These are phyloP conservation scores for Lycophotia porphyrea DNA, from an alignment of 2,888 invertebrate species.

Conservation along the genomic window DNA sequence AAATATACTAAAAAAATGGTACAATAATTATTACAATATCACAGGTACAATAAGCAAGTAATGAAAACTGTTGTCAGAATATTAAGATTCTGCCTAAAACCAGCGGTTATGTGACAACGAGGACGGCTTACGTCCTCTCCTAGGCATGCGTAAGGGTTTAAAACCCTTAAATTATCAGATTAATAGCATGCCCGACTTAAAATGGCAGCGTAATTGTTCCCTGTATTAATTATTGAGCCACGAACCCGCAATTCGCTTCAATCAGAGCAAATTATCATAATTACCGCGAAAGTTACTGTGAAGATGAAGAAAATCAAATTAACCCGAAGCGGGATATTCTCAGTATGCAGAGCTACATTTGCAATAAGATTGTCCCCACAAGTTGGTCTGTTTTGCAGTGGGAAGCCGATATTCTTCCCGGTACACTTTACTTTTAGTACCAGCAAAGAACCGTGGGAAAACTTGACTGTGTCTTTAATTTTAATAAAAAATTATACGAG, in stretches of 20 bases:
- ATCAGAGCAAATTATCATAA: conserved; percentile 49
- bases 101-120: neutral
- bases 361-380: conserved; percentile 52
- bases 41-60: neutral
- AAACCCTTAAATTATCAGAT: neutral
- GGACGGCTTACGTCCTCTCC: neutral
- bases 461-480: conserved; percentile 54
- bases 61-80: neutral
- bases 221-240: conserved; percentile 33
- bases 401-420: conserved; percentile 47
- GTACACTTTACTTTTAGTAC: conserved; percentile 59
- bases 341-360: conserved; percentile 31
- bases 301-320: conserved; percentile 51
- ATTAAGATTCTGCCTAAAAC: neutral
- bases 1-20: neutral
- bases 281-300: conserved; percentile 35
- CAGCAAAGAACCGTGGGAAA: conserved; percentile 57
- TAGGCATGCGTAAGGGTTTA: too few relatives aligned
- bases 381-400: conserved; percentile 50
- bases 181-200: neutral
- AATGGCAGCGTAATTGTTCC: conserved; percentile 18
- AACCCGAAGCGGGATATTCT: conserved; percentile 33
- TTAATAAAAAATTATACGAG: conserved; percentile 50
- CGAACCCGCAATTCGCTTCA: conserved; percentile 34
- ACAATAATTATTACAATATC: neutral